Evolutionary conservation across 2,888 invertebrate species (phyloP), one percentile per base, ranked within the genome.

Genomic region (Caradrina clavipalpis): DNA sequence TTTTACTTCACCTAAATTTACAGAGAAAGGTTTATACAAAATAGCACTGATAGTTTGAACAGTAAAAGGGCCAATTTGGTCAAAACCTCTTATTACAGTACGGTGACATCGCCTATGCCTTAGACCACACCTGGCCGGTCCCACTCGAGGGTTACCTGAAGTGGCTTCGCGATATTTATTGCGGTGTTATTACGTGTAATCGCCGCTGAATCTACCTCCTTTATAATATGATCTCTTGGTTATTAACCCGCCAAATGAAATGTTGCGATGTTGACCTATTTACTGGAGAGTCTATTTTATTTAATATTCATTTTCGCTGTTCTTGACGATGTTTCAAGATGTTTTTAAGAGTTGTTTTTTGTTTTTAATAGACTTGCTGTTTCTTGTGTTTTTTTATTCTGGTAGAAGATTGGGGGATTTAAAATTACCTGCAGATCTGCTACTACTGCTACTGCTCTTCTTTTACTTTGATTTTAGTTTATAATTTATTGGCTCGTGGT

Each of bases 111-210:
- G 39, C 78, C 69, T 50, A 13, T 86, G 5, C 2, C 79, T 85
- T 86, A 76, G 15, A 49, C 86, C 86, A 50, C 55, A n/a, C n/a
- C 5, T 0, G 35, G 57, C 68, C 77, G 66, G 81, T 73, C 69
- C 80, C 72, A 82, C 85, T 83, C 75, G 84, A 82, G 87, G 91
- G 89, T 83, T 88, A 89, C 92, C 92, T 90, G 91, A 88, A 93
- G 93, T 91, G 90, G 91, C 90, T 91, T 86, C 87, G 81, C 84
- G 89, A 93, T 94, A 95, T 95, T 95, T 95, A 95, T 94, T 89
- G 89, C 93, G 81, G 87, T 88, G 91, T 93, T 94, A 94, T 94
- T 94, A 94, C 90, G 86, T 88, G 92, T 94, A 95, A 95, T 94
- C 95, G 92, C 88, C 83, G 92, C 85, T 89, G 87, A 90, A 93